Evolutionary conservation across 2,888 invertebrate genomes (phyloP).

Genomic region (Idaea biselata): DNA sequence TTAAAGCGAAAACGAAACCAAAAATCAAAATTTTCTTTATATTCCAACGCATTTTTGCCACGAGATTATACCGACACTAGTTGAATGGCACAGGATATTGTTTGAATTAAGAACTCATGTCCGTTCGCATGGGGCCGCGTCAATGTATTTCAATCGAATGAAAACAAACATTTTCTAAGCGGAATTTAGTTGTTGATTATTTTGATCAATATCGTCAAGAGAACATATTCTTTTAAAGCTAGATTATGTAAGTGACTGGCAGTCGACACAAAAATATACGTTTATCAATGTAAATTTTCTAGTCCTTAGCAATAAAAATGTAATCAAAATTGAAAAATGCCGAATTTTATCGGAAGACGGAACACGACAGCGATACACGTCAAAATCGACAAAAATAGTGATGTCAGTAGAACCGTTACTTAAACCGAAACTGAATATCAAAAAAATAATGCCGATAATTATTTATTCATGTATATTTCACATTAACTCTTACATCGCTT

Average conservation of each 20-base stretch:
- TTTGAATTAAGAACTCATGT: conserved; percentile 20
- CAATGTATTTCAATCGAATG: neutral
- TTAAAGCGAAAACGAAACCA: conserved; percentile 37
- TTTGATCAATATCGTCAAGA: neutral
- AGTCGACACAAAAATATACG: neutral
- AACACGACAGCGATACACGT: neutral
- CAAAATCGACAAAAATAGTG: conserved; percentile 9
- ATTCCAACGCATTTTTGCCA: conserved; percentile 64
- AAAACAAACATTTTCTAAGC: neutral
- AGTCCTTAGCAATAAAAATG: neutral
- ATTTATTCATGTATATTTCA: too few species aligned
- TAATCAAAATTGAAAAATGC: neutral
- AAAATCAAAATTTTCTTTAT: conserved; percentile 50
- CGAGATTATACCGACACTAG: conserved; percentile 9
- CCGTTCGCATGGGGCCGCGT: conserved; percentile 14
- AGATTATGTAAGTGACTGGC: neutral
- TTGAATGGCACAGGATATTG: conserved; percentile 4
- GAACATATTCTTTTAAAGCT: neutral
- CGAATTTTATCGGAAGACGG: neutral
- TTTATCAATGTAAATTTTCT: neutral
- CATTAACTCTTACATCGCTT: too few species aligned
- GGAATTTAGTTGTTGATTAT: neutral
- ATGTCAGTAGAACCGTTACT: too few species aligned
- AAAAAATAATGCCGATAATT: too few species aligned
- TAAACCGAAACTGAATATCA: too few species aligned